These are phyloP conservation scores for Neosilurus hyrtlii DNA, from an alignment of 2,797 vertebrate genomes.

Conservation along the genomic window DNA sequence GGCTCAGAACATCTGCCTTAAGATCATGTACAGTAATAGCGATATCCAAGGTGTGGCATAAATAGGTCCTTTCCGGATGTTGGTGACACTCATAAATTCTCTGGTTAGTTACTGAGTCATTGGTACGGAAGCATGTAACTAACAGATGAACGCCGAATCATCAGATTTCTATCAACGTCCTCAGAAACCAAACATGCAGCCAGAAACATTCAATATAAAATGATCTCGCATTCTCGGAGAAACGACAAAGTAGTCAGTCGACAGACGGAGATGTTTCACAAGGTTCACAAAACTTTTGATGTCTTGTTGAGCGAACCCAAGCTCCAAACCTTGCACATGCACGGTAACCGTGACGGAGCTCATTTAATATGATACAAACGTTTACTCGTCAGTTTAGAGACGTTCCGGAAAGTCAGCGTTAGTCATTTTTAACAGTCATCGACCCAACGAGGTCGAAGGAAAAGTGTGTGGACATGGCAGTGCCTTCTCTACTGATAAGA, in stretches of 20 bases:
- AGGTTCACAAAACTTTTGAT: too few relatives aligned
- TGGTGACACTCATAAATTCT: not conserved
- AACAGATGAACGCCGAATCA: too few relatives aligned
- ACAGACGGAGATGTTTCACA: too few relatives aligned
- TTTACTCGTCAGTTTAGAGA: not conserved
- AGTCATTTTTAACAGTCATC: not conserved
- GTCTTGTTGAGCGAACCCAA: too few relatives aligned
- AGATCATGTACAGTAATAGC: too few relatives aligned
- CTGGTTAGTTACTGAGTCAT: not conserved
- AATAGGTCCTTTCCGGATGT: not conserved
- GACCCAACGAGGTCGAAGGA: not conserved
- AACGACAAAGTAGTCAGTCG: too few relatives aligned
- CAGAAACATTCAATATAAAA: too few relatives aligned
- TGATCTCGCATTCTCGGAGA: too few relatives aligned
- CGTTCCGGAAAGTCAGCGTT: not conserved
- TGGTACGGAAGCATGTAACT: not conserved
- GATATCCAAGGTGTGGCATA: too few relatives aligned
- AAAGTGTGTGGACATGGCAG: not conserved
- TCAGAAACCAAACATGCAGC: not conserved
- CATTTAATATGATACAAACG: too few relatives aligned
- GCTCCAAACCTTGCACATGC: too few relatives aligned
- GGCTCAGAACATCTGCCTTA: not conserved
- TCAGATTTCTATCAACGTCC: not conserved
- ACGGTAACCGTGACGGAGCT: too few relatives aligned
- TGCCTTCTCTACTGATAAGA: not conserved